Conservation (phyloP, 2,888 invertebrate genomes). For the Drosophila meridionalis region DNA sequence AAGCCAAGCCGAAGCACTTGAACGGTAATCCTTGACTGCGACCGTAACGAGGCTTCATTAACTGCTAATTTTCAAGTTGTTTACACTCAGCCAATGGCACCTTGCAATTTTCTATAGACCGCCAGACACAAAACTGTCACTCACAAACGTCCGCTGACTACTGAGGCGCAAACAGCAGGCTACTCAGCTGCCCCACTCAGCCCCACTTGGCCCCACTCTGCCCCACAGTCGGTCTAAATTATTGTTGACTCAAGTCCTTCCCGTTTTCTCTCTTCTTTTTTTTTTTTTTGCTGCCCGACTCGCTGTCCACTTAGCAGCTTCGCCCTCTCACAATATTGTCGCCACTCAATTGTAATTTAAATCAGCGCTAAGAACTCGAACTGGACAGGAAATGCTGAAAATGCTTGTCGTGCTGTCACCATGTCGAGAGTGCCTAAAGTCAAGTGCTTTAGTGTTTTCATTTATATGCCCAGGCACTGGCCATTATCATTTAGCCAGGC, state of each 20-base stretch:
- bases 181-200: constrained; percentile 13
- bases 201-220: neutral
- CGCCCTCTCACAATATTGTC: constrained; percentile 67
- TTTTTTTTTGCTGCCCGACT: constrained; percentile 10
- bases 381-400: constrained; percentile 53
- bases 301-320: constrained; percentile 64
- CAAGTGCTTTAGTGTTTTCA: constrained; percentile 23
- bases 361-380: constrained; percentile 56
- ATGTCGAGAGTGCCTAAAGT: constrained; percentile 30
- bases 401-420: constrained; percentile 47
- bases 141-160: constrained; percentile 64
- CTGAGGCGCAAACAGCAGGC: constrained; percentile 48
- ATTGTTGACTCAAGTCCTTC: constrained; percentile 77
- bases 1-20: constrained; percentile 9
- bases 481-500: neutral
- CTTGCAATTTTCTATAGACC: constrained; percentile 48
- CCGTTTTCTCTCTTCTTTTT: neutral
- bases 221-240: constrained; percentile 57
- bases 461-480: constrained; percentile 2
- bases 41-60: constrained; percentile 75
- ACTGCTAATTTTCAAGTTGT: constrained; percentile 78
- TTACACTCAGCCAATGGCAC: constrained; percentile 71
- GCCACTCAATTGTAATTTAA: constrained; percentile 80
- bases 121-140: constrained; percentile 65
- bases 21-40: constrained; percentile 28